Conservation (phyloP, 2,113 vertebrate species). For the Sander lucioperca region DNA sequence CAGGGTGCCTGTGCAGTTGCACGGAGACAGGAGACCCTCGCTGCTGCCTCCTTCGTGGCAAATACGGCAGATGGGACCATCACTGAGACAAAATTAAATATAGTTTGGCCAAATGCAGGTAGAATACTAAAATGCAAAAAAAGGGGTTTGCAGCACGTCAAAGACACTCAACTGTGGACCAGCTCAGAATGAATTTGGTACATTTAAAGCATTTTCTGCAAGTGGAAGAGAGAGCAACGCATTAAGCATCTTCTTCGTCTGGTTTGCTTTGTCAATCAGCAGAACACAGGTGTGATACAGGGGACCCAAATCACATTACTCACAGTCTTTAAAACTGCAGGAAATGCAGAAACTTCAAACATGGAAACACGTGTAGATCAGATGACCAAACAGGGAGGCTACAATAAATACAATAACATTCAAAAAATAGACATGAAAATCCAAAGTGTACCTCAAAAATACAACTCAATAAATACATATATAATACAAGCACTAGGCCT, state of each 20-base stretch:
- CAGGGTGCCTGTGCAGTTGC: conserved; percentile 94
- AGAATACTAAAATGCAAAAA: background rate
- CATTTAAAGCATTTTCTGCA: background rate
- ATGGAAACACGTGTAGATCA: too few species aligned
- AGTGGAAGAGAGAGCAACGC: background rate
- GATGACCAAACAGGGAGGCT: background rate
- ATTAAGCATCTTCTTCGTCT: background rate
- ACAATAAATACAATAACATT: background rate
- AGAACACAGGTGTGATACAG: background rate
- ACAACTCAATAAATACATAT: background rate
- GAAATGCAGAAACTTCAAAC: too few species aligned
- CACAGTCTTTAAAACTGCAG: background rate
- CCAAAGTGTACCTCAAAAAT: background rate
- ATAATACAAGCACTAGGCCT: background rate
- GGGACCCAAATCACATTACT: background rate
- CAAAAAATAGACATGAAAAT: background rate
- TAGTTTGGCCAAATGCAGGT: background rate
- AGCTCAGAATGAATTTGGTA: background rate
- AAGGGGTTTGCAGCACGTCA: too few species aligned
- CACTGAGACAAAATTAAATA: conserved; percentile 77
- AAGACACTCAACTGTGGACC: background rate
- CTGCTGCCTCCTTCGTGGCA: conserved; percentile 93
- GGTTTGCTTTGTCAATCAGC: background rate
- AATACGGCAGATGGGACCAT: conserved; percentile 96
- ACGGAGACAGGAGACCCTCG: conserved; percentile 92